Base-by-base conservation (phyloP, 2,888 invertebrate species). In the Caenorhabditis sp. region DNA sequence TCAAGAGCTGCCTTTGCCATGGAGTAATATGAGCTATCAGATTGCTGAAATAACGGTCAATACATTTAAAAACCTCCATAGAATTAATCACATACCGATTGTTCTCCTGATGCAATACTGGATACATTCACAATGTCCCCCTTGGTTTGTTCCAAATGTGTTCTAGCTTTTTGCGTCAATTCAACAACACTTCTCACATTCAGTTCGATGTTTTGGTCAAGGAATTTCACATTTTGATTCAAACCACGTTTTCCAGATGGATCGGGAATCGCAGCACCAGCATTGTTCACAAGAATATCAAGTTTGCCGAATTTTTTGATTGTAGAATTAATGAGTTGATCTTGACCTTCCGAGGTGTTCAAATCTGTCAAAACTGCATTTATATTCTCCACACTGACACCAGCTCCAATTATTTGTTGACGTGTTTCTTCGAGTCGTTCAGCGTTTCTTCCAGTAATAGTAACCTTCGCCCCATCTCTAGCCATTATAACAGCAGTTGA, bases 111-210 rank as follows among this genome's bases (percentile, higher is more conserved):
- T 36, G 62, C 66, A 14, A 77, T 70, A 12, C 67, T 67, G 17
- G 70, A 70, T 17, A 73, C 62, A 61, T 64, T 77, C 1, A 77
- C 59, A 17, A 77, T 60, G 49, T 73, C 77, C 54, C 77, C 77
- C 53, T 73, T 64, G 0, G 77, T 64, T 20, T 67, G 43, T 10
- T 57, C 58, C 57, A 77, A 31, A 56, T 70, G 56, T 8, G 77
- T 72, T 10, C 70, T 54, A 17, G 61, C 64, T 23, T 73, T 61
- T 17, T 70, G 56, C n/a, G n/a, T n/a, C 60, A 14, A 60, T 14
- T 50, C 50, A 63, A 36, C 60, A 59, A 43, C 59, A 59, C 20
- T 71, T 62, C 58, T 26, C 14, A 70, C 23, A 43, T 70, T 65
- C 21, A 58, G 12, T 10, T 52, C 49, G n/a, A 62, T 54, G 21